Evolutionary conservation across 2,888 invertebrate genomes (phyloP).

Genomic region (Clostera curtula): DNA sequence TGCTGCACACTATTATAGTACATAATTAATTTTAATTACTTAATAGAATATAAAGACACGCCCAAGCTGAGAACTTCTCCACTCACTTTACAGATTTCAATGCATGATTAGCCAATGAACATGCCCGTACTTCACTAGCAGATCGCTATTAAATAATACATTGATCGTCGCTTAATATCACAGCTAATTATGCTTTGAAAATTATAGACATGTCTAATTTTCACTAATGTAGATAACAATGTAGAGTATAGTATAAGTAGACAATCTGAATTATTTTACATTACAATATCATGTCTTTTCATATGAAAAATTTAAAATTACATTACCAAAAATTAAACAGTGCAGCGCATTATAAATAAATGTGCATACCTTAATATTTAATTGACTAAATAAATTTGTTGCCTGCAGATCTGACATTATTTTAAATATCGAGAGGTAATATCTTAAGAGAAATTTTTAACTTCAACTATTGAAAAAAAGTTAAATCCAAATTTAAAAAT

Average conservation of each 20-base stretch:
- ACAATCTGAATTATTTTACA: conserved; percentile 75
- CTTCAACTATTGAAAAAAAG: conserved; percentile 74
- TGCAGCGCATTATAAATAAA: conserved; percentile 77
- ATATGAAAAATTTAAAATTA: conserved; percentile 73
- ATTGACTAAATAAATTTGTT: conserved; percentile 77
- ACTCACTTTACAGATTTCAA: conserved; percentile 71
- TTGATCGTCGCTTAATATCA: conserved; percentile 73
- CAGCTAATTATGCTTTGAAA: conserved; percentile 76
- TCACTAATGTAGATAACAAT: conserved; percentile 75
- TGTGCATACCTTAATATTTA: conserved; percentile 76
- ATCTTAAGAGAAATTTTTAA: conserved; percentile 73
- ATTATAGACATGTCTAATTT: conserved; percentile 75
- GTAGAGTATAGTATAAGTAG: conserved; percentile 75
- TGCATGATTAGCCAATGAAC: conserved; percentile 76
- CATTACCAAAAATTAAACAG: conserved; percentile 74
- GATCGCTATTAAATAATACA: conserved; percentile 72
- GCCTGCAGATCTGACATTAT: conserved; percentile 74
- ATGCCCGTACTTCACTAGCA: conserved; percentile 69
- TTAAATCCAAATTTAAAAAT: conserved; percentile 71
- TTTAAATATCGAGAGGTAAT: conserved; percentile 75
- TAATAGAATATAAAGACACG: conserved; percentile 73
- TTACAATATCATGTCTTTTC: conserved; percentile 76
- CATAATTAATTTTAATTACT: conserved; percentile 68
- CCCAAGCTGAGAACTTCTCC: conserved; percentile 69
- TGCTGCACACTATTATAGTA: conserved; percentile 73